A percentile compares a stretch with the other conserved stretches of the same genome.
Conservation (phyloP, 2,888 invertebrate species). For the Drosophila macrospina region DNA sequence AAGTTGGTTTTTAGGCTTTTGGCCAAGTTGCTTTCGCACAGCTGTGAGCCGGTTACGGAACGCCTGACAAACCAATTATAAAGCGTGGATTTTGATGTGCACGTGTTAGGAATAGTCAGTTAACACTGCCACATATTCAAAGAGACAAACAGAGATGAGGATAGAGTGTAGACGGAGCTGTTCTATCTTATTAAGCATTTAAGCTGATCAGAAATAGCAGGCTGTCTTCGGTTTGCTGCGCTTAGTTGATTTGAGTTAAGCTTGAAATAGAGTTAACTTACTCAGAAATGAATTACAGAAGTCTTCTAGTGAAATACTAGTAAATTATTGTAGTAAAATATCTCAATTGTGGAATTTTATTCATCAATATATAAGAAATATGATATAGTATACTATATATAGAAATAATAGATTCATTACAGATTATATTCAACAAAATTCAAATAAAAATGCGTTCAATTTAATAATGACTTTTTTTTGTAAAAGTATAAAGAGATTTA, state of each 20-base stretch:
- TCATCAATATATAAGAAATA: too few species aligned
- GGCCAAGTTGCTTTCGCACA: conserved; percentile 33
- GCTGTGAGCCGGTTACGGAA: conserved; percentile 56
- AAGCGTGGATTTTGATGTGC: conserved; percentile 62
- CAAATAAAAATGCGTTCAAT: too few species aligned
- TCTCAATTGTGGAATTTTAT: too few species aligned
- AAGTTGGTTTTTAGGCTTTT: conserved; percentile 49
- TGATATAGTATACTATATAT: too few species aligned
- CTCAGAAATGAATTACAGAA: neutral
- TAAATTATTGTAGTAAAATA: too few species aligned
- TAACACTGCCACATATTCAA: conserved; percentile 5
- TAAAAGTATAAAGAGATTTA: too few species aligned
- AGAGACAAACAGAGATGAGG: conserved; percentile 10
- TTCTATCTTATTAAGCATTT: conserved; percentile 13
- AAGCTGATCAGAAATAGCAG: conserved; percentile 16
- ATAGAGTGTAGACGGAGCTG: conserved; percentile 5
- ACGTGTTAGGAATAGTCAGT: conserved; percentile 52
- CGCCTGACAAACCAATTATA: conserved; percentile 74
- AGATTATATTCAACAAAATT: too few species aligned
- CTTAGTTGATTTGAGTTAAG: neutral
- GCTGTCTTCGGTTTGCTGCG: neutral
- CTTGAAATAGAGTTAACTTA: neutral
- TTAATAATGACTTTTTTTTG: too few species aligned
- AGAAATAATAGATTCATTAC: too few species aligned
- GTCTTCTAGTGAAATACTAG: too few species aligned